Evolutionary conservation across 2,888 invertebrate genomes (phyloP).

Genomic region (Trilocha varians): DNA sequence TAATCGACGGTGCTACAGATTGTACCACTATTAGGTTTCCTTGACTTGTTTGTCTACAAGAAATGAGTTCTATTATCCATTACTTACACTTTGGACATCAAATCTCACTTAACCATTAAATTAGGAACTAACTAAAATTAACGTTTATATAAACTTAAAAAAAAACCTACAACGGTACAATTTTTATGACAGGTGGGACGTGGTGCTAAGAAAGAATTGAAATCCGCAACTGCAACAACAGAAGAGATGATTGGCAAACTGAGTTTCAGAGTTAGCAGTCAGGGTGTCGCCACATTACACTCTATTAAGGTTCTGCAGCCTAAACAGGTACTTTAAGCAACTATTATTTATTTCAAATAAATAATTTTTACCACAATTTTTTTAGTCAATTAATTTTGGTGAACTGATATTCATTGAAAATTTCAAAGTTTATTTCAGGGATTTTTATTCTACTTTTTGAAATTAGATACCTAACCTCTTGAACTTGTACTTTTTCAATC

Average conservation of each 20-base stretch:
- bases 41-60: not conserved
- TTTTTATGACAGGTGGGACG: slow-evolving; percentile 76
- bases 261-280: slow-evolving; percentile 82
- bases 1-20: not conserved
- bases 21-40: not conserved
- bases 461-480: too few relatives aligned
- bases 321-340: slow-evolving; percentile 77
- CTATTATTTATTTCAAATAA: not conserved
- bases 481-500: too few relatives aligned
- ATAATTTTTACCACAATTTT: too few relatives aligned
- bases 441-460: too few relatives aligned
- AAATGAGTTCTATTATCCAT: too few relatives aligned
- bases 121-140: too few relatives aligned
- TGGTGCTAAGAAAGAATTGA: slow-evolving; percentile 84
- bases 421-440: too few relatives aligned
- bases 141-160: too few relatives aligned
- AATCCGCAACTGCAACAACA: slow-evolving; percentile 90
- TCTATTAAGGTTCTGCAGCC: slow-evolving; percentile 90
- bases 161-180: not conserved
- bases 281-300: slow-evolving; percentile 86
- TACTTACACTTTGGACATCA: too few relatives aligned
- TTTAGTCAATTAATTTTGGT: too few relatives aligned
- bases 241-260: slow-evolving; percentile 89
- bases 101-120: too few relatives aligned
- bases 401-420: too few relatives aligned